Evolutionary conservation across 1,140 invertebrate species (phyloP).

Genomic region (Drosophila tsacasi): DNA sequence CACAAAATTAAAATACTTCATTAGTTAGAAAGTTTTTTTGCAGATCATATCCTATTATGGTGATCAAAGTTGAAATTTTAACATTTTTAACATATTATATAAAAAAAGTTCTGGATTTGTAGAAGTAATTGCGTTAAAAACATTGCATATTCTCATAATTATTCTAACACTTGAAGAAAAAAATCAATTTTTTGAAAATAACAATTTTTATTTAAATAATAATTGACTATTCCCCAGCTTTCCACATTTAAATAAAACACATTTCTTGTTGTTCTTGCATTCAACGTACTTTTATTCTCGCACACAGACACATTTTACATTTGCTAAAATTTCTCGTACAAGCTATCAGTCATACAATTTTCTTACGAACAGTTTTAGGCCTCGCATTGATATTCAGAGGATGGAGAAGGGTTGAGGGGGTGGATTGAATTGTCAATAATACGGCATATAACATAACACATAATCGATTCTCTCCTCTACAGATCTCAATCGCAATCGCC

Average conservation of each 20-base stretch:
- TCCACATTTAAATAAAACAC: constrained; percentile 54
- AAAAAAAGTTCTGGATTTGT: too few species aligned
- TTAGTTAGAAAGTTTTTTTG: too few species aligned
- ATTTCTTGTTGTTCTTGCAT: constrained; percentile 57
- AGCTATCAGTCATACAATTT: constrained; percentile 84
- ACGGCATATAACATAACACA: constrained; percentile 22
- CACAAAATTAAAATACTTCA: too few species aligned
- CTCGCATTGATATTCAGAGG: constrained; percentile 53
- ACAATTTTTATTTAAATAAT: too few species aligned
- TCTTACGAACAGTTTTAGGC: constrained; percentile 61
- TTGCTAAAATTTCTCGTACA: constrained; percentile 77
- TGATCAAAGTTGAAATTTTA: too few species aligned
- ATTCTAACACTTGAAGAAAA: too few species aligned
- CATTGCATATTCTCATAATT: too few species aligned
- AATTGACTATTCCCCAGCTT: too few species aligned
- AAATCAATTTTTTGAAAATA: too few species aligned
- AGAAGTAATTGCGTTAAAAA: too few species aligned
- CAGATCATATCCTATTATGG: too few species aligned
- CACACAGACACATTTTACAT: constrained; percentile 78
- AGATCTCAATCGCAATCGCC: constrained; percentile 19
- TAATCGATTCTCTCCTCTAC: constrained; percentile 18
- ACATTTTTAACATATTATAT: too few species aligned
- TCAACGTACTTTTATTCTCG: constrained; percentile 79
- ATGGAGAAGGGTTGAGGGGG: not conserved
- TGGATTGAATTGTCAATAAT: constrained; percentile 16